Base-by-base conservation (phyloP, 2,888 invertebrate genomes). In the Epiblema foenella region DNA sequence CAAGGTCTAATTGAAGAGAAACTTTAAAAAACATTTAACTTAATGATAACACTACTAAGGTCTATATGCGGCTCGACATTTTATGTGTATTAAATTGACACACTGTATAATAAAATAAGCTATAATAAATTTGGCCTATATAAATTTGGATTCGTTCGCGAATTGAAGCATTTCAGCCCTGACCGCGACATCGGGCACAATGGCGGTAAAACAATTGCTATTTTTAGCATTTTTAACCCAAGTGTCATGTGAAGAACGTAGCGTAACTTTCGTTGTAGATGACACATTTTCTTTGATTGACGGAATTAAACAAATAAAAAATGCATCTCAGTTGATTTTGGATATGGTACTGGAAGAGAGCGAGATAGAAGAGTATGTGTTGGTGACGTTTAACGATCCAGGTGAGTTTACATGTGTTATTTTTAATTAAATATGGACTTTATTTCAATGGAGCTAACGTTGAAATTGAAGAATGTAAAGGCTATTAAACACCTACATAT, bases 361-460 rank as follows among this genome's bases (percentile, higher is more conserved):
- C 66, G 74, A 77, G 18, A 79, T 84, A 4, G 39, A 76, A 24
- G 79, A 85, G 37, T 77, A 82, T 29, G 78, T 85, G 1, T 69
- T 85, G 9, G 81, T 85, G 3, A 84, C 83, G 0, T 79, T 85
- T 49, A 85, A 84, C 58, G 85, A 84, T 76, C 81, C 83, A 75
- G 73, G 85, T 85, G 76, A 75, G 75, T 70, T 42, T 42, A 4
- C n/a, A n/a, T n/a, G n/a, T n/a, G n/a, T n/a, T 42, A 1, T 12
- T 42, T 42, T 42, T 1, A 42, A 42, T 42, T 1, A 42, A 42
- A 42, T 42, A 42, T 12, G 42, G 42, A 15, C 42, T 15, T 15
- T 42, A 15, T 3, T 5, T 0, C 15, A 5, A 42, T 42, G n/a
- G 5, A 4, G 5, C 12, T 42, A 15, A 42, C 4, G 42, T 42